Evolutionary conservation across 2,888 invertebrate species (phyloP), one percentile per base, ranked within the genome.

Genomic region (Arge pagana): DNA sequence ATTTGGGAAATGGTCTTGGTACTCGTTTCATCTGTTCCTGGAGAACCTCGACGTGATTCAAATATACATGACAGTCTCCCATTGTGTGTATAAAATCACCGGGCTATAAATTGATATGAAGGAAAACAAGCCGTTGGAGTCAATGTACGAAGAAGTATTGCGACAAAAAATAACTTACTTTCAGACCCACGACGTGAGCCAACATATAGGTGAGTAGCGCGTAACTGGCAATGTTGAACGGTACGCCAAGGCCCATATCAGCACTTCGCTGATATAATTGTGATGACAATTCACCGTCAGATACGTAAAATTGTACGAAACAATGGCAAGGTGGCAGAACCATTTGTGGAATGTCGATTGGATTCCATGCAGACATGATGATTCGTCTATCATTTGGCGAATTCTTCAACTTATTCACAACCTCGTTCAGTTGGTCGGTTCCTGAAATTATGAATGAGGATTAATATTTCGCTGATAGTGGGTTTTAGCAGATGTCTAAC

Each of bases 211-310:
- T 96, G 3, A 98, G 81, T 21, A 98, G 76, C 1, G 97, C 85
- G 78, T 98, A 99, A 64, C 96, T 96, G 41, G 98, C 97, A 64
- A 99, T 95, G 77, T 98, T 98, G 76, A 98, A 98, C 8, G 97
- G 97, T 0, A 97, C 96, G n/a, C 98, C 98, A 1, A 98, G 81
- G 2, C 96, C 96, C 89, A 98, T 93, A 73, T 99, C 98, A 5
- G 95, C 98, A 64, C 96, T 96, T 59, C 98, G 83, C 77, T 99
- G 98, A 74, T 97, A 97, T 59, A 98, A 76, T 64, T 94, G 89
- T 68, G 96, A 96, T 0, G 93, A 94, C 1, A 99, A 79, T 74
- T 92, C 90, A 1, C 85, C 87, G 62, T 84, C 79, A 1, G 87
- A 83, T 0, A 98, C 96, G 79, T 90, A 94, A 79, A 99, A 99